A percentile compares a stretch with the other conserved stretches of the same genome.
These are phyloP conservation scores for Piscicola geometra DNA, from an alignment of 2,888 invertebrate genomes.

Conservation along the genomic window DNA sequence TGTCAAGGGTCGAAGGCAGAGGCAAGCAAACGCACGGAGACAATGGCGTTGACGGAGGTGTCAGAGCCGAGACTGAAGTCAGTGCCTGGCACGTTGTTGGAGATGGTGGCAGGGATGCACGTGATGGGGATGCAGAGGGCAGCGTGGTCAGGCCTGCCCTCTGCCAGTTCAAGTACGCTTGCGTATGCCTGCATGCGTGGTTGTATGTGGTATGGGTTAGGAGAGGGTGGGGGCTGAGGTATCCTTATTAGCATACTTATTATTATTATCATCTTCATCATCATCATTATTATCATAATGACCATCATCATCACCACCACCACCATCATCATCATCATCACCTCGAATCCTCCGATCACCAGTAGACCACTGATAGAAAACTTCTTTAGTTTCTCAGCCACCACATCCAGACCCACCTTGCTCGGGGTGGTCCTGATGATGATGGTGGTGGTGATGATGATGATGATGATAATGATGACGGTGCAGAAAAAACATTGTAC, in stretches of 20 bases:
- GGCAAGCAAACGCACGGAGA: constrained; percentile 63
- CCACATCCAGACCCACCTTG: constrained; percentile 63
- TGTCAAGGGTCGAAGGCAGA: not conserved
- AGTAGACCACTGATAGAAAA: constrained; percentile 67
- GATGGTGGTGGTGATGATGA: not conserved
- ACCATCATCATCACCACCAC: constrained; percentile 32
- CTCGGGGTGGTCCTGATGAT: constrained; percentile 62
- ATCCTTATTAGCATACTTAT: not conserved
- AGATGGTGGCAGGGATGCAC: constrained; percentile 93
- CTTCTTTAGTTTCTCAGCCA: constrained; percentile 79
- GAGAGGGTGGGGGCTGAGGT: not conserved
- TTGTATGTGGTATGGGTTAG: not conserved
- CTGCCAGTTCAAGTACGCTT: constrained; percentile 71
- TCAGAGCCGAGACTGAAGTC: constrained; percentile 95
- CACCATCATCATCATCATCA: constrained; percentile 29
- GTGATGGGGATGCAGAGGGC: constrained; percentile 90
- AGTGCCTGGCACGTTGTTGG: constrained; percentile 95
- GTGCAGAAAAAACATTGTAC: not conserved
- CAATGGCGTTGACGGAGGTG: constrained; percentile 96
- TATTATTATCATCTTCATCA: no score
- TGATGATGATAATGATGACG: constrained; percentile 4
- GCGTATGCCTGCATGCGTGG: constrained; percentile 75
- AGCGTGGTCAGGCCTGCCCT: constrained; percentile 68
- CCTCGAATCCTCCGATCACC: constrained; percentile 87
- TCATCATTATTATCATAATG: constrained; percentile 16